phyloP scores from a whole-genome alignment of 2,797 vertebrate species.

The Halcyon badia region DNA sequence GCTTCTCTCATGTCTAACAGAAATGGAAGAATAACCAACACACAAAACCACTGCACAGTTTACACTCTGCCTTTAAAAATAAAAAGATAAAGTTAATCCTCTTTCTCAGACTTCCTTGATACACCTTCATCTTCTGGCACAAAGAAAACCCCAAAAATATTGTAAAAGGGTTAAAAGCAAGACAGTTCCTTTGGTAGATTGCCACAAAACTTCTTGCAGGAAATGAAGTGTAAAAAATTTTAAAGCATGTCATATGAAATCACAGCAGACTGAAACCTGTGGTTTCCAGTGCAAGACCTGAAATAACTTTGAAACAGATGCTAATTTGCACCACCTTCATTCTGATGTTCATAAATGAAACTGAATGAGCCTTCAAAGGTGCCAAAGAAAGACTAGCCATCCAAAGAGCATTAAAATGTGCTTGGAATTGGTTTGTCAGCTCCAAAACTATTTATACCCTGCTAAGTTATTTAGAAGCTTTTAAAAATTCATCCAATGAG shows the following conservation, averaged over 20 bases:
- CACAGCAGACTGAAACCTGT: constrained; percentile 61
- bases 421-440: constrained; percentile 4
- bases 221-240: constrained; percentile 64
- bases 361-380: background rate
- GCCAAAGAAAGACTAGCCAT: background rate
- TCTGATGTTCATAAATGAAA: constrained; percentile 21
- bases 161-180: constrained; percentile 54
- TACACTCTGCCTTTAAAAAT: background rate
- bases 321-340: constrained; percentile 30
- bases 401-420: background rate
- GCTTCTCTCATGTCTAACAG: background rate
- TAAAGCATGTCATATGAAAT: constrained; percentile 67
- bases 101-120: background rate
- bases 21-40: background rate
- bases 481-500: background rate
- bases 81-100: background rate
- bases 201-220: constrained; percentile 51
- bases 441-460: background rate
- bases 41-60: background rate
- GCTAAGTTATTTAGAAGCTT: background rate
- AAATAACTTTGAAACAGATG: constrained; percentile 70
- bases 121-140: constrained; percentile 28
- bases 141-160: constrained; percentile 33
- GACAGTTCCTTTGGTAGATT: constrained; percentile 25
- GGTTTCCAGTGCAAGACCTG: constrained; percentile 28